Base-by-base conservation (phyloP, 2,113 vertebrate genomes). In the Glaucomys volans region DNA sequence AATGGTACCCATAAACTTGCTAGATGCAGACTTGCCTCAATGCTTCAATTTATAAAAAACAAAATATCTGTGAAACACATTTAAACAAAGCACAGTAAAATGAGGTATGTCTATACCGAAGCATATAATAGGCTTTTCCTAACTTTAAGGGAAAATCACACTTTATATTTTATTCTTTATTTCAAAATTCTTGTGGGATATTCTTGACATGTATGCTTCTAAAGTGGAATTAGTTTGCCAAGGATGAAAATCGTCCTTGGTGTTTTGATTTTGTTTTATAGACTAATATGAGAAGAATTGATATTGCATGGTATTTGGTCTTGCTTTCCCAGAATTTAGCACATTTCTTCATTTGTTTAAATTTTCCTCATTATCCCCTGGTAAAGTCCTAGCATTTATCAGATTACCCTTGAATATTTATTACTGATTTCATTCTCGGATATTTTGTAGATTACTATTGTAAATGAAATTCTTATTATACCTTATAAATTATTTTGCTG, bases 401-500 rank as follows among this genome's bases (percentile, higher is more conserved):
- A 83, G 20, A 28, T 22, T 79, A 88, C 44, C 66, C 75, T 74
- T 71, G 14, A 24, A 64, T 91, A 77, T 85, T 96, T 97, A 80
- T 91, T 93, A 88, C 54, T 94, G 87, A 94, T 95, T 83, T 44
- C 57, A 67, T 89, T 87, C 47, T 91, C 69, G 62, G 85, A 47
- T 96, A 91, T 52, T 96, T 96, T 92, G 93, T 82, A 93, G 67
- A 74, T 59, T 94, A 37, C 57, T 81, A 59, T 82, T 95, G 50
- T 79, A 59, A 97, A 79, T 96, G 24, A 57, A 76, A 90, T 83
- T 97, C 96, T 96, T 97, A 97, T 95, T 93, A 95, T 80, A 80
- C 42, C 96, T 98, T 91, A 92, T 97, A 95, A 96, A 91, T 87
- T 94, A 96, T 94, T 96, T 97, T 94, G 42, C 69, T 96, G 69